Percentiles rank a stretch among this genome's conserved stretches.
phyloP scores from a whole-genome alignment of 2,113 vertebrate genomes.

The Myrmecophaga tridactyla region DNA sequence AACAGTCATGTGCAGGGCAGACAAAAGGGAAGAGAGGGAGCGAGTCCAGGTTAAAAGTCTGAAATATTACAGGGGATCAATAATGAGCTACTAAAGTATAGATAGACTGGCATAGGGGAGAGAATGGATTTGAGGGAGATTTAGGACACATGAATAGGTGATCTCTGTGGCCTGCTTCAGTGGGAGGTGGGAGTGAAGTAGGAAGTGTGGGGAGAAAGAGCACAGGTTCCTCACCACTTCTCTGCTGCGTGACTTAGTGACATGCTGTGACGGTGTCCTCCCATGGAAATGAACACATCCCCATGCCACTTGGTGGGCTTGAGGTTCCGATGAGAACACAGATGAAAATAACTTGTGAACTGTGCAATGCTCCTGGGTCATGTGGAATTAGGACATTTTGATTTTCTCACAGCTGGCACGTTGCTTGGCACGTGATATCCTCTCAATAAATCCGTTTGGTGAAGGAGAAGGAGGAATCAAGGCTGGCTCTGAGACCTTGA shows the following conservation, averaged over 20 bases:
- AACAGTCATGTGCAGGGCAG: neutral
- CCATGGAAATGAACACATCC: neutral
- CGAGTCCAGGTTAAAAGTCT: neutral
- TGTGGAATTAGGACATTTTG: rapidly evolving
- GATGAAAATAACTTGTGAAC: neutral
- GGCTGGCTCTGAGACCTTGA: no score
- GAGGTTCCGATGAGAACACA: rapidly evolving
- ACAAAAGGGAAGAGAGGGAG: neutral
- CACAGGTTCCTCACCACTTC: neutral
- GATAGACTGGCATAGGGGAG: neutral
- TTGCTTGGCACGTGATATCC: neutral
- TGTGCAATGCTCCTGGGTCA: no score
- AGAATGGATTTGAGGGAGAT: neutral
- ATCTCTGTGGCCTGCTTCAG: neutral
- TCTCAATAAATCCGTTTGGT: neutral
- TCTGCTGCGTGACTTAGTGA: neutral
- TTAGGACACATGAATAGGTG: neutral
- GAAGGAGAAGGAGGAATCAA: neutral
- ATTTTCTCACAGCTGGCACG: neutral
- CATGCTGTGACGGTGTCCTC: neutral
- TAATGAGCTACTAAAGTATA: neutral
- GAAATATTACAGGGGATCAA: neutral
- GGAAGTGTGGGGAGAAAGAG: neutral
- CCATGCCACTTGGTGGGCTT: neutral
- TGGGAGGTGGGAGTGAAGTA: neutral